Evolutionary conservation across 2,113 vertebrate genomes (phyloP).

Genomic region (Piprites chloris): DNA sequence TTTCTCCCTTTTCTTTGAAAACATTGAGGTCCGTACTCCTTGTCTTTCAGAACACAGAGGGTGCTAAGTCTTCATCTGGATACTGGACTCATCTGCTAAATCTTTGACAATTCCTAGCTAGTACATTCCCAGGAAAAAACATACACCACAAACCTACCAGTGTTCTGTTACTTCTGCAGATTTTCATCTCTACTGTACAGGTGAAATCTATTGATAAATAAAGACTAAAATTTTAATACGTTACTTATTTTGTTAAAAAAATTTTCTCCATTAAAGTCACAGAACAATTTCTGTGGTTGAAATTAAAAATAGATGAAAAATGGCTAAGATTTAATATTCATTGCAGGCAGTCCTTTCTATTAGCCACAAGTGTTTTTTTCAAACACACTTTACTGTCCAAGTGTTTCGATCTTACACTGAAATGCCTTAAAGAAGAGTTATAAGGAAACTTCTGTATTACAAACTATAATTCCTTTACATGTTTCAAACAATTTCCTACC

Average conservation of each 20-base stretch:
- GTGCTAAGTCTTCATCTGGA: neutral
- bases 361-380: neutral
- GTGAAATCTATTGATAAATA: neutral
- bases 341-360: neutral
- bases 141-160: neutral
- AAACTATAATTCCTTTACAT: neutral
- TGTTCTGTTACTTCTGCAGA: neutral
- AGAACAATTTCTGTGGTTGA: neutral
- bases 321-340: neutral
- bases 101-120: neutral
- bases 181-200: neutral
- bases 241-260: neutral
- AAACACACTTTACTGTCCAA: neutral
- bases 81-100: neutral
- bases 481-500: neutral
- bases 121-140: neutral
- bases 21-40: neutral
- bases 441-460: neutral
- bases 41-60: neutral
- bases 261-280: neutral
- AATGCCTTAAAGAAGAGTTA: neutral
- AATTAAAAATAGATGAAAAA: neutral
- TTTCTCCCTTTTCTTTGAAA: neutral
- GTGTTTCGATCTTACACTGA: neutral
- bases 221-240: neutral